Percentiles rank a stretch among this genome's conserved stretches.
These are phyloP conservation scores for Plecturocebus donacophilus DNA, from an alignment of 2,113 vertebrate genomes.

Conservation along the genomic window DNA sequence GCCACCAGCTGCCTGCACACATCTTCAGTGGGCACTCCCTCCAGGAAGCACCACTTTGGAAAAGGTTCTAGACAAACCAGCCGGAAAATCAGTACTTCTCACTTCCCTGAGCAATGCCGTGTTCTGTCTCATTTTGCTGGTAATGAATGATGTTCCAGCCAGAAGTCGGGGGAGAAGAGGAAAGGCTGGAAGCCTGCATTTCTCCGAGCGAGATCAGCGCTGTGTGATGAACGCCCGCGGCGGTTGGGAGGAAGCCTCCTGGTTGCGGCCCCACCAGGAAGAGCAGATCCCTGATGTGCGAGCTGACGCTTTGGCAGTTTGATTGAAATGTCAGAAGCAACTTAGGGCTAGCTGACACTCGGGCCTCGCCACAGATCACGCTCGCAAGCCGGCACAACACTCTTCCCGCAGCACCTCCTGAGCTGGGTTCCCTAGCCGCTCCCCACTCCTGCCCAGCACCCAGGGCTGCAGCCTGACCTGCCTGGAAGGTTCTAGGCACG, in stretches of 20 bases:
- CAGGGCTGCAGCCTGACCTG: rapidly evolving
- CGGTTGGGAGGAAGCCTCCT: neutral
- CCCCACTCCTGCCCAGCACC: too few relatives aligned
- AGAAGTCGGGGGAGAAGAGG: rapidly evolving
- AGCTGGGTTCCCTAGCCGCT: neutral
- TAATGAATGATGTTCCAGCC: neutral
- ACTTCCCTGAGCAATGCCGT: rapidly evolving
- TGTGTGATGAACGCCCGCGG: rapidly evolving
- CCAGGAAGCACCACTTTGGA: neutral
- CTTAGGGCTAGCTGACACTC: neutral
- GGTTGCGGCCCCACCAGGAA: rapidly evolving
- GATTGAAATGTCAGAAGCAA: conserved; percentile 36
- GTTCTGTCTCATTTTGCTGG: neutral
- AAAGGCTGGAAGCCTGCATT: rapidly evolving
- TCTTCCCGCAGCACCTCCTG: neutral
- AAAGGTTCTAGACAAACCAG: neutral
- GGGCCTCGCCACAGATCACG: neutral
- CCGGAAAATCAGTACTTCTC: neutral
- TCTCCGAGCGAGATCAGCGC: neutral
- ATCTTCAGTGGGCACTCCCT: rapidly evolving
- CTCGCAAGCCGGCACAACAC: neutral
- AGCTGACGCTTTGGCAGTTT: neutral
- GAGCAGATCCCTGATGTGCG: rapidly evolving
- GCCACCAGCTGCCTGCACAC: neutral
- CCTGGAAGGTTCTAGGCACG: rapidly evolving